Evolutionary conservation across 1,140 invertebrate genomes (phyloP).

Genomic region (Tyrophagus putrescentiae): DNA sequence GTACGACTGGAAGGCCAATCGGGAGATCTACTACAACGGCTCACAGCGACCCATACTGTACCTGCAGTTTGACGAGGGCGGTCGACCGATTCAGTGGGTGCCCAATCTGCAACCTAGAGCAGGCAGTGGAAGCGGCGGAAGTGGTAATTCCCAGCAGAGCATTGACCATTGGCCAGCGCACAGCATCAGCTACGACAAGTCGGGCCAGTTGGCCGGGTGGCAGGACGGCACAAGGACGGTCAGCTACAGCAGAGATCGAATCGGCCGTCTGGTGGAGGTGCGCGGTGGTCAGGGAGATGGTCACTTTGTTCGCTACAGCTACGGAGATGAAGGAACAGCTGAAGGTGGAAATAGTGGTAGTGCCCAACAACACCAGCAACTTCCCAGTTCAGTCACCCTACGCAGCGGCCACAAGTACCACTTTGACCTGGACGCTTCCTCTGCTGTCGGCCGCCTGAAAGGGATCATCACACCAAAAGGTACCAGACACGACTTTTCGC

Average conservation of each 20-base stretch:
- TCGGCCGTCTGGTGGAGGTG: slow-evolving; percentile 67
- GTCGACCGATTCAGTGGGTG: slow-evolving; percentile 70
- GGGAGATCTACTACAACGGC: slow-evolving; percentile 53
- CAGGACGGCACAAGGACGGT: slow-evolving; percentile 76
- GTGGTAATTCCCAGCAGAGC: no score
- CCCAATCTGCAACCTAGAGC: no score
- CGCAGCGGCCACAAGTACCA: slow-evolving; percentile 79
- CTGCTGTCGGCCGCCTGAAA: slow-evolving; percentile 76
- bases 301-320: slow-evolving; percentile 65
- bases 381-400: slow-evolving; percentile 76
- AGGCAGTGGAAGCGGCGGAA: no score
- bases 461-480: slow-evolving; percentile 77
- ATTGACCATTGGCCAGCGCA: slow-evolving; percentile 48
- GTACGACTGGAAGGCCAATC: slow-evolving; percentile 73
- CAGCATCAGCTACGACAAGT: slow-evolving; percentile 78
- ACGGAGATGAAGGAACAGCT: slow-evolving; percentile 35
- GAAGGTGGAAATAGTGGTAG: not conserved
- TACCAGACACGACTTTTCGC: slow-evolving; percentile 75
- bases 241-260: slow-evolving; percentile 69
- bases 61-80: slow-evolving; percentile 78
- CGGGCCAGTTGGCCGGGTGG: slow-evolving; percentile 74
- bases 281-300: slow-evolving; percentile 58
- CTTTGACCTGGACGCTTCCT: slow-evolving; percentile 74
- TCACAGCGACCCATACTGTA: slow-evolving; percentile 44
- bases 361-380: slow-evolving; percentile 19